phyloP scores from a whole-genome alignment of 2,113 vertebrate genomes.

The Podilymbus podiceps region DNA sequence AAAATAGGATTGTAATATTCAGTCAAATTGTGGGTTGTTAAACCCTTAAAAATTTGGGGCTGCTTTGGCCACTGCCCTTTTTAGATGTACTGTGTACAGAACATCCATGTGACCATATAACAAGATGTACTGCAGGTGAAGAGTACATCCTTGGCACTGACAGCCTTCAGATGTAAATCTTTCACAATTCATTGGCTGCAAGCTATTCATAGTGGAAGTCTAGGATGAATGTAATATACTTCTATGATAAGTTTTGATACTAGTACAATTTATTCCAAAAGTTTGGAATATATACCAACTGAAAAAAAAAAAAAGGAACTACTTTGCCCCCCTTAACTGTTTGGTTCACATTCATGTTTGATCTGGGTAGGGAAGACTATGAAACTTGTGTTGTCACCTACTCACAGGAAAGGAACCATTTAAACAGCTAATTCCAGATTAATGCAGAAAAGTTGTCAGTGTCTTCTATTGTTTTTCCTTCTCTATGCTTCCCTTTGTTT shows the following conservation, averaged over 20 bases:
- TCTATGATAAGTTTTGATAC: neutral
- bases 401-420: neutral
- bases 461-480: neutral
- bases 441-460: neutral
- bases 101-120: rapidly evolving
- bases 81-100: neutral
- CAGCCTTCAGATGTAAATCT: neutral
- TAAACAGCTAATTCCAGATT: neutral
- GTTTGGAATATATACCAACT: neutral
- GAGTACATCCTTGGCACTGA: neutral
- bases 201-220: neutral
- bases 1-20: neutral
- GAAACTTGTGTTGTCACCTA: neutral
- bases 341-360: neutral
- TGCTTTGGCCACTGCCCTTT: neutral
- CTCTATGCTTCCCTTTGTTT: neutral
- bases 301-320: neutral
- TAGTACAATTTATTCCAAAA: neutral
- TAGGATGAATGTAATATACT: neutral
- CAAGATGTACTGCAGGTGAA: neutral
- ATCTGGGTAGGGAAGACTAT: neutral
- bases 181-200: neutral
- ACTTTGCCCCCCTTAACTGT: neutral
- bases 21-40: neutral
- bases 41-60: neutral